Percentiles rank a stretch among this genome's conserved stretches.
Conservation (phyloP, 1,140 invertebrate genomes). For the Saccostrea cuccullata region DNA sequence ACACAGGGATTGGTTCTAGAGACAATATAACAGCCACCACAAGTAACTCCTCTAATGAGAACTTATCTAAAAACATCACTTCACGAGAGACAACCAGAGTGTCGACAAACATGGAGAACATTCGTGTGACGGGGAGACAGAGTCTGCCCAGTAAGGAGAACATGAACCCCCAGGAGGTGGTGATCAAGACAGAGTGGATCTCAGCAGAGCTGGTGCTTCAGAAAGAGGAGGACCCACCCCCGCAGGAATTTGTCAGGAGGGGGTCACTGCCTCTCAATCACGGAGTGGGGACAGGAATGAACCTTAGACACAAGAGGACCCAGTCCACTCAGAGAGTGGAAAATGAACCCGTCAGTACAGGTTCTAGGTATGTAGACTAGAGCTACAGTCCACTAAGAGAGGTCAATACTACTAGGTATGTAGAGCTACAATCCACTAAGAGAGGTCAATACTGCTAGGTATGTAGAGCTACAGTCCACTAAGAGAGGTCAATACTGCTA, state of each 20-base stretch:
- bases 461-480: no score
- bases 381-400: no score
- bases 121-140: neutral
- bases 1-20: constrained; percentile 42
- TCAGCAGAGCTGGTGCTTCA: constrained; percentile 52
- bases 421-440: no score
- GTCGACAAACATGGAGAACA: neutral
- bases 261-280: constrained; percentile 44
- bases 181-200: constrained; percentile 47
- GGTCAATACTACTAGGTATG: no score
- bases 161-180: neutral
- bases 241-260: constrained; percentile 43
- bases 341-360: constrained; percentile 45
- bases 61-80: constrained; percentile 39
- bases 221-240: constrained; percentile 6
- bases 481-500: no score
- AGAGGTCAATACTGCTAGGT: no score
- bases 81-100: constrained; percentile 7
- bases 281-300: constrained; percentile 7
- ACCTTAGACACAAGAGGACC: constrained; percentile 49
- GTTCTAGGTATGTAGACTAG: no score
- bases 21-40: constrained; percentile 30
- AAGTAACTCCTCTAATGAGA: constrained; percentile 27
- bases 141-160: constrained; percentile 22
- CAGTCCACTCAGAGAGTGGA: constrained; percentile 56